These are phyloP conservation scores for Microchrysa polita DNA, from an alignment of 2,888 invertebrate species.

Conservation along the genomic window DNA sequence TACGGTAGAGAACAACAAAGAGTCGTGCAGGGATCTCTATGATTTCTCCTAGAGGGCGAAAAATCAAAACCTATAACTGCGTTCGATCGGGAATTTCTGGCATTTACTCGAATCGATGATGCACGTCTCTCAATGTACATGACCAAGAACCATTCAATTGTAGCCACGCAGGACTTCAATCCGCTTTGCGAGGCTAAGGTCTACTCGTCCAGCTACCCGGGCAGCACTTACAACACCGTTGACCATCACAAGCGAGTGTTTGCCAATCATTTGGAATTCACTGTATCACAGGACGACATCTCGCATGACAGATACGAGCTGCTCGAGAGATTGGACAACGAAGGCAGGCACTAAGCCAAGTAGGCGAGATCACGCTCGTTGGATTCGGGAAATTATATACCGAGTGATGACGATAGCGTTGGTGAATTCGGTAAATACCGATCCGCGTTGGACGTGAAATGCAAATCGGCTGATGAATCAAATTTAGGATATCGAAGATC, in stretches of 20 bases:
- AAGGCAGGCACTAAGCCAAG: slow-evolving; percentile 59
- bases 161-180: slow-evolving; percentile 73
- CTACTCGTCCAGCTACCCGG: slow-evolving; percentile 88
- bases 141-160: slow-evolving; percentile 71
- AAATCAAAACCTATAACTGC: slow-evolving; percentile 64
- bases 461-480: slow-evolving; percentile 76
- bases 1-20: slow-evolving; percentile 59
- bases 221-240: slow-evolving; percentile 73
- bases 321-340: slow-evolving; percentile 77
- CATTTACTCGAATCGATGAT: slow-evolving; percentile 70
- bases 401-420: slow-evolving; percentile 76
- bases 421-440: slow-evolving; percentile 69
- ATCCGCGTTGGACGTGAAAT: slow-evolving; percentile 70
- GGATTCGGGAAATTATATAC: slow-evolving; percentile 80
- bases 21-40: slow-evolving; percentile 80
- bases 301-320: slow-evolving; percentile 90
- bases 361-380: slow-evolving; percentile 76
- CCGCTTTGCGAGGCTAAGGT: slow-evolving; percentile 74
- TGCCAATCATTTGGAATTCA: slow-evolving; percentile 63
- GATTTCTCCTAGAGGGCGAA: slow-evolving; percentile 73
- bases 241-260: slow-evolving; percentile 67
- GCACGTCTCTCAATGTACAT: slow-evolving; percentile 71
- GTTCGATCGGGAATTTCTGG: slow-evolving; percentile 64
- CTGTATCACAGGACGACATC: slow-evolving; percentile 83
- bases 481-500: slow-evolving; percentile 81